Evolutionary conservation across 2,888 invertebrate genomes (phyloP), one percentile per base, ranked within the genome.

Genomic region (Oscheius sp.): DNA sequence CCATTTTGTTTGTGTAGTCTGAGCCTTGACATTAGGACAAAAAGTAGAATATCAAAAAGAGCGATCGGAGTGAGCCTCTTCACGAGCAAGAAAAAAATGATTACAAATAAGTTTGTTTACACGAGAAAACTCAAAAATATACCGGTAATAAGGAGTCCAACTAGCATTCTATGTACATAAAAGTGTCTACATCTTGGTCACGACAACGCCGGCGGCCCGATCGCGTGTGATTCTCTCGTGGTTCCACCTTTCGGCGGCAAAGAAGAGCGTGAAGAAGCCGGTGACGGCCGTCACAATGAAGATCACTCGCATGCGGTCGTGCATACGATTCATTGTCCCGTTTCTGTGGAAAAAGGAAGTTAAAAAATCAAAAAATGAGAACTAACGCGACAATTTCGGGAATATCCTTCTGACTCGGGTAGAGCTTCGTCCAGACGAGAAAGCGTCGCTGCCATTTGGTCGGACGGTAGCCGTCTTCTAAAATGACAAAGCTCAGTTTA

Each of bases 311-410:
- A 82, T 78, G 13, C 86, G 77, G 70, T 86, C 85, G 78, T 85
- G 85, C 83, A 86, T 86, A 35, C 85, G 77, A 70, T 85, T 80
- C 84, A 86, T 86, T 68, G 86, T 86, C 50, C 82, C 82, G 66
- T 79, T 57, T 37, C 84, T 82, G 76, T 48, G 79, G 76, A 32
- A 63, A 58, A 13, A 59, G 13, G 29, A 13, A 21, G 21, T 29
- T 21, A 29, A 29, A 29, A 55, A 55, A 55, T 9, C 21, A 21
- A 2, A 55, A 13, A 58, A 13, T 55, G 7, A 66, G 51, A 76
- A 84, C 85, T 78, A 72, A 86, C 85, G 82, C 75, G 50, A 86
- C 84, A 73, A 76, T 80, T 53, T 82, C 84, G 10, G 86, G 86
- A 72, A 86, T 85, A 32, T 83, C 82, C 4, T 62, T 48, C 50